These are phyloP conservation scores for Benitochromis conjunctus DNA, from an alignment of 2,113 vertebrate genomes.

Conservation along the genomic window DNA sequence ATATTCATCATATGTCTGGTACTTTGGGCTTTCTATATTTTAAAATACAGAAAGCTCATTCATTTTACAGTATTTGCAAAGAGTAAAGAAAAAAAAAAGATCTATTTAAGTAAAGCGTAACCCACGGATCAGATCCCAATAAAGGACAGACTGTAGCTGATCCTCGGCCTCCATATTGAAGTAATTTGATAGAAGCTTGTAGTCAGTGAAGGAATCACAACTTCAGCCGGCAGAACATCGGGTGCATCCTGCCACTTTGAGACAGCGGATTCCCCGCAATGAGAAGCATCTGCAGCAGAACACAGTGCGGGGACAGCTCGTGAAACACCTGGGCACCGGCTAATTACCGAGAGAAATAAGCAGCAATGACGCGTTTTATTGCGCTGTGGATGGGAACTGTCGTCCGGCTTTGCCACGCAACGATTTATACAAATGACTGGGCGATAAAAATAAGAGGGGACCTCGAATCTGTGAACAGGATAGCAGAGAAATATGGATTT, in stretches of 20 bases:
- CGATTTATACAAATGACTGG: slow-evolving; percentile 91
- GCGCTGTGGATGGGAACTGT: slow-evolving; percentile 75
- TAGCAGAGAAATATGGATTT: slow-evolving; percentile 89
- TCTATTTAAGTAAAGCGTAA: neutral
- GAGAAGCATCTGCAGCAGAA: neutral
- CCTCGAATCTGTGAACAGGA: slow-evolving; percentile 75
- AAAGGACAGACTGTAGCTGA: slow-evolving; percentile 5
- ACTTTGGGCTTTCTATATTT: neutral
- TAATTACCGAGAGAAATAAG: neutral
- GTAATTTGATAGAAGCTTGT: slow-evolving; percentile 35
- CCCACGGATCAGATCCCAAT: neutral
- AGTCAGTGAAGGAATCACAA: slow-evolving; percentile 7
- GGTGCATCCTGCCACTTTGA: neutral
- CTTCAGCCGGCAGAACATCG: neutral
- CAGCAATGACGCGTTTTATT: slow-evolving; percentile 13
- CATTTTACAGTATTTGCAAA: neutral
- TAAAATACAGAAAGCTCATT: neutral
- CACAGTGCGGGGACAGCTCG: neutral
- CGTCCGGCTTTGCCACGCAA: slow-evolving; percentile 75
- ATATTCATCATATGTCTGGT: neutral
- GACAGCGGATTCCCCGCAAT: neutral
- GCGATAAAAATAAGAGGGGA: slow-evolving; percentile 83
- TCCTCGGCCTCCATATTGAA: slow-evolving; percentile 40
- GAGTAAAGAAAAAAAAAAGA: neutral
- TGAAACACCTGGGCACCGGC: neutral